Evolutionary conservation across 2,888 invertebrate genomes (phyloP).

Genomic region (Brachyopa scutellaris): DNA sequence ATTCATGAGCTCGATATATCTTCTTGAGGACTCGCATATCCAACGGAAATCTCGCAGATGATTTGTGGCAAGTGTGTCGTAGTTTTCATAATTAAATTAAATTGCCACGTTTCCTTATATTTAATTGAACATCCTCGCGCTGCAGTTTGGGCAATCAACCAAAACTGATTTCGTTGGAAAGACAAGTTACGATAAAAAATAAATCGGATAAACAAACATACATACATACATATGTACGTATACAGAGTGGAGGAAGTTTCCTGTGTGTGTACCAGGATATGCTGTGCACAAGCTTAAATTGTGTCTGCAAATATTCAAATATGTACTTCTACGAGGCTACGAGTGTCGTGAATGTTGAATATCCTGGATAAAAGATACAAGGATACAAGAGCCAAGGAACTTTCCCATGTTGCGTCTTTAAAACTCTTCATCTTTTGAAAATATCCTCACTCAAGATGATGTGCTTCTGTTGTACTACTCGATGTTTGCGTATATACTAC

Average conservation of each 20-base stretch:
- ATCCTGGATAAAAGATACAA: neutral
- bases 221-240: too few relatives aligned
- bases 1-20: neutral
- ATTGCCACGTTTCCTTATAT: conserved; percentile 19
- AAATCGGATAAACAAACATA: too few relatives aligned
- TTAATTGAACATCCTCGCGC: conserved; percentile 12
- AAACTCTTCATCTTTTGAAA: neutral
- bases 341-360: neutral
- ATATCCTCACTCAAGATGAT: neutral
- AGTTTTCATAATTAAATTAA: conserved; percentile 33
- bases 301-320: neutral
- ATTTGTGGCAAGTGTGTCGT: neutral
- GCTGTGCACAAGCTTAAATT: neutral
- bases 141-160: conserved; percentile 4
- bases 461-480: neutral
- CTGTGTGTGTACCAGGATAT: neutral
- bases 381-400: too few relatives aligned
- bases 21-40: too few relatives aligned
- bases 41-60: neutral
- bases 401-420: neutral
- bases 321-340: too few relatives aligned
- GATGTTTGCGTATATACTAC: neutral
- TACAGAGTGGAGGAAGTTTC: neutral
- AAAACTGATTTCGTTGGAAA: too few relatives aligned
- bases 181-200: too few relatives aligned